Conservation (phyloP, 2,797 vertebrate species). For the Loriculus beryllinus region DNA sequence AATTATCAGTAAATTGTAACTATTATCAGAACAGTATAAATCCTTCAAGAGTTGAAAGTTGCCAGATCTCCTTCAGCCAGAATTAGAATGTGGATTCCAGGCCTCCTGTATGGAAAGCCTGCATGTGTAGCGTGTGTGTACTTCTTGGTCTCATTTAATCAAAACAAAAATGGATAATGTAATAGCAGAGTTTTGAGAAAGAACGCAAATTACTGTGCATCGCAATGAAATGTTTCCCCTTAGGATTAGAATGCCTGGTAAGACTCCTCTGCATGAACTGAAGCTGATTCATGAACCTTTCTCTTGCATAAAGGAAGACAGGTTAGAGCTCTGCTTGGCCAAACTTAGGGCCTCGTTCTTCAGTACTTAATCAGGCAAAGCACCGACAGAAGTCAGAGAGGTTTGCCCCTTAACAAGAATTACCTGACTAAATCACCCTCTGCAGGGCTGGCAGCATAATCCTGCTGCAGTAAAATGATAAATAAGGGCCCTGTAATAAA, state of each 20-base stretch:
- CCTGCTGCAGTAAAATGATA: slow-evolving; percentile 27
- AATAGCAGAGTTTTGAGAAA: slow-evolving; percentile 14
- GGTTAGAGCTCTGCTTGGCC: slow-evolving; percentile 36
- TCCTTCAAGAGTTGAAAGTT: not conserved
- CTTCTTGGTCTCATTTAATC: slow-evolving; percentile 43
- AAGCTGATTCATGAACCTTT: slow-evolving; percentile 21
- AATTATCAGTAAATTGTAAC: slow-evolving; percentile 28
- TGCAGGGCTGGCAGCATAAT: slow-evolving; percentile 26
- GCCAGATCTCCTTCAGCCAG: not conserved
- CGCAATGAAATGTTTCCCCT: slow-evolving; percentile 48
- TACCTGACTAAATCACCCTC: slow-evolving; percentile 46
- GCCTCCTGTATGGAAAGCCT: slow-evolving; percentile 28
- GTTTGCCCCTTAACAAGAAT: slow-evolving; percentile 56
- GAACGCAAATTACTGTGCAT: slow-evolving; percentile 39
- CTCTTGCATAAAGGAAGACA: not conserved
- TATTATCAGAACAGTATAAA: slow-evolving; percentile 37
- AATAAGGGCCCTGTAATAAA: slow-evolving; percentile 34
- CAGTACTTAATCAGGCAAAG: slow-evolving; percentile 50
- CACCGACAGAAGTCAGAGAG: slow-evolving; percentile 12
- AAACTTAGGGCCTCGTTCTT: slow-evolving; percentile 6
- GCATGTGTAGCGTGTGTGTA: not conserved
- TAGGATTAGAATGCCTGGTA: slow-evolving; percentile 36
- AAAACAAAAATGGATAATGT: slow-evolving; percentile 47
- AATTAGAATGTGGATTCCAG: slow-evolving; percentile 22
- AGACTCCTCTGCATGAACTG: slow-evolving; percentile 6